These are phyloP conservation scores for Strigops habroptila DNA, from an alignment of 2,113 vertebrate species.

Conservation along the genomic window DNA sequence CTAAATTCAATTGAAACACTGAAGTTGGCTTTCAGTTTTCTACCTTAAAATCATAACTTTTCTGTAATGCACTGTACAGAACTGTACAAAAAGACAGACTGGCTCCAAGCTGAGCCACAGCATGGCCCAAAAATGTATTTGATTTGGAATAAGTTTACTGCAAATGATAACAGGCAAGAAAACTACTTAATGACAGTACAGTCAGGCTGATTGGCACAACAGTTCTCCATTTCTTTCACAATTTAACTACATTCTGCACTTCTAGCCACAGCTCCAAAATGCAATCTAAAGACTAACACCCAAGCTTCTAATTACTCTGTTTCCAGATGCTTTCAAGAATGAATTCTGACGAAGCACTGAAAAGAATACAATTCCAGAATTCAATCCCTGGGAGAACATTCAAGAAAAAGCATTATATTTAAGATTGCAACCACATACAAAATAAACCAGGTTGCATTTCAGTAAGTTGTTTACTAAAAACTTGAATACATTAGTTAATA, in stretches of 20 bases:
- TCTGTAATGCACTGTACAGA: neutral
- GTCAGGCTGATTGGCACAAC: neutral
- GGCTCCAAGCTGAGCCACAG: neutral
- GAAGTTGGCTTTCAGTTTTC: neutral
- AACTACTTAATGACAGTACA: accelerated
- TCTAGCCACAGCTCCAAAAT: neutral
- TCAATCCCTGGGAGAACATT: neutral
- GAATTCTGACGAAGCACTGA: neutral
- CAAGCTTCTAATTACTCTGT: neutral
- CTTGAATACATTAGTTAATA: neutral
- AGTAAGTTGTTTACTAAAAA: neutral
- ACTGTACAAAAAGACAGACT: neutral
- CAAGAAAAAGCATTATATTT: neutral
- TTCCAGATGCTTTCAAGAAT: neutral
- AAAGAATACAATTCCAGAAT: neutral
- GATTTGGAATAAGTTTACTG: neutral
- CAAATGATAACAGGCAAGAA: neutral
- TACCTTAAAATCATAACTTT: accelerated
- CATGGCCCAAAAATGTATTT: neutral
- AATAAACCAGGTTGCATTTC: neutral
- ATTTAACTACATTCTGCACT: neutral
- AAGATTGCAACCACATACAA: neutral
- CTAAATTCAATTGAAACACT: neutral
- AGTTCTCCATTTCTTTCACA: neutral
- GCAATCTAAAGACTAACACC: neutral